These are phyloP conservation scores for Morpho achilles DNA, from an alignment of 2,888 invertebrate species.

Conservation along the genomic window DNA sequence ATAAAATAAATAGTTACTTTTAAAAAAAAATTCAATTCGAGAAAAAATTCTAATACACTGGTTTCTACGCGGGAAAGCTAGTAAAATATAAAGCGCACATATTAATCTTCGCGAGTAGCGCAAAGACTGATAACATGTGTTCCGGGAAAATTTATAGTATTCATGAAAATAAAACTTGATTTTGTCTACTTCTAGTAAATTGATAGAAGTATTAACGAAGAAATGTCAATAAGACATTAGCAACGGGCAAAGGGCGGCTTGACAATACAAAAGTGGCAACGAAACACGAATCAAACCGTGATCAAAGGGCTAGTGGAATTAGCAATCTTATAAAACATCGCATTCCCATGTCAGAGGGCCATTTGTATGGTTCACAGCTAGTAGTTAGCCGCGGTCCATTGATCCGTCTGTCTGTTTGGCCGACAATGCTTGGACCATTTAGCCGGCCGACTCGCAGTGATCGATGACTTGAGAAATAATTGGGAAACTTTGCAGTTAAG, in stretches of 20 bases:
- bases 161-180: no score
- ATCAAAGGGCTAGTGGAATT: slow-evolving; percentile 28
- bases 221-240: no score
- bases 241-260: not conserved
- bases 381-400: slow-evolving; percentile 60
- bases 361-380: slow-evolving; percentile 70
- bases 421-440: slow-evolving; percentile 53
- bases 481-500: slow-evolving; percentile 28
- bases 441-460: slow-evolving; percentile 30
- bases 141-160: no score
- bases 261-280: slow-evolving; percentile 24
- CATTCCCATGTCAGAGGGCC: slow-evolving; percentile 37
- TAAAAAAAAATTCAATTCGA: no score
- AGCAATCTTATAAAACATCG: slow-evolving; percentile 28
- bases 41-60: no score
- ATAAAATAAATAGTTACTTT: no score
- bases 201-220: no score
- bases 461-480: slow-evolving; percentile 45
- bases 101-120: no score
- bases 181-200: no score
- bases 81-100: no score
- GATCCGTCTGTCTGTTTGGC: slow-evolving; percentile 57
- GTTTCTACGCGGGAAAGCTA: no score
- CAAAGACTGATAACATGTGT: no score
- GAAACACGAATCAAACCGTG: slow-evolving; percentile 16